phyloP scores from a whole-genome alignment of 2,797 vertebrate species.

The Nannoperca obscura region DNA sequence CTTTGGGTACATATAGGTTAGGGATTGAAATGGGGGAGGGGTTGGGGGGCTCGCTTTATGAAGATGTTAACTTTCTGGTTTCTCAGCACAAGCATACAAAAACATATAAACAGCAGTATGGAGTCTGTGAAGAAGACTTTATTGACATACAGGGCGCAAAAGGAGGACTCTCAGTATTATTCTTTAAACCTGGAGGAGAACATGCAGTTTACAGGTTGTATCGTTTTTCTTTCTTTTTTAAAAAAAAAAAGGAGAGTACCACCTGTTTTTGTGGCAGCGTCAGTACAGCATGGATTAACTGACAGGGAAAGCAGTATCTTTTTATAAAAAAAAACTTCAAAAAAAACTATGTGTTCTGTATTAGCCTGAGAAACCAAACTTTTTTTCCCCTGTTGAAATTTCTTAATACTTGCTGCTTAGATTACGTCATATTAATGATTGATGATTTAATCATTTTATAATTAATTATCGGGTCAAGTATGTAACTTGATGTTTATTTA shows the following conservation, averaged over 20 bases:
- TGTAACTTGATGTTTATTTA: conserved; percentile 78
- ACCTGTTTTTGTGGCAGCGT: conserved; percentile 81
- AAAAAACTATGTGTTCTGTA: conserved; percentile 81
- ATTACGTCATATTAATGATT: conserved; percentile 84
- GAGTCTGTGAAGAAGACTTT: conserved; percentile 79
- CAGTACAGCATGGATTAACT: conserved; percentile 85
- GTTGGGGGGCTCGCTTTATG: conserved; percentile 76
- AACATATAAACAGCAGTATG: conserved; percentile 79
- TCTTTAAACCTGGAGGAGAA: conserved; percentile 80
- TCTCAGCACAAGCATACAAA: conserved; percentile 87
- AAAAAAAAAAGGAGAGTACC: conserved; percentile 69
- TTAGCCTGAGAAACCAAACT: conserved; percentile 89
- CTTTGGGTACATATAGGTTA: conserved; percentile 79
- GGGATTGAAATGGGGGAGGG: conserved; percentile 61
- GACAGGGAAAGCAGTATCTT: conserved; percentile 84
- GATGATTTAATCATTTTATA: conserved; percentile 84
- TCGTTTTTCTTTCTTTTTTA: conserved; percentile 44
- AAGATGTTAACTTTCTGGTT: conserved; percentile 87
- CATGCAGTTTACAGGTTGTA: conserved; percentile 85
- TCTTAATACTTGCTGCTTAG: conserved; percentile 89
- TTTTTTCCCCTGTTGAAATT: conserved; percentile 84
- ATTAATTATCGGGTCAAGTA: conserved; percentile 81
- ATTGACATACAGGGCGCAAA: conserved; percentile 77
- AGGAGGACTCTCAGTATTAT: conserved; percentile 82
- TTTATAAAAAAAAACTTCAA: conserved; percentile 73